Conservation (phyloP, 2,113 vertebrate species). For the Cololabis saira region DNA sequence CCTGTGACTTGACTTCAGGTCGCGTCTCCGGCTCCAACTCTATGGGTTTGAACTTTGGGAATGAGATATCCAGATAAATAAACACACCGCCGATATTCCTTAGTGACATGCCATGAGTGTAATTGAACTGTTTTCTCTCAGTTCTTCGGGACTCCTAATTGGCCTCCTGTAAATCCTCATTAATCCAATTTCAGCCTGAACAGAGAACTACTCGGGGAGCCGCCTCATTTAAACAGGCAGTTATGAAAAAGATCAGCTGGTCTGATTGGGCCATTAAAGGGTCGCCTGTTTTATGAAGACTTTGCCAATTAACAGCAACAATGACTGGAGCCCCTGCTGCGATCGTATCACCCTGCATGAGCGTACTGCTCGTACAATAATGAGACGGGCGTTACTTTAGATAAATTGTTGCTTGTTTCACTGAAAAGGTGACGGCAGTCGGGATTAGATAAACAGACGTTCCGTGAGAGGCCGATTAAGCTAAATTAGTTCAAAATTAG, state of each 20-base stretch:
- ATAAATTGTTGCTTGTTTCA: too few relatives aligned
- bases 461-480: too few relatives aligned
- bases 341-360: neutral
- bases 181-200: conserved; percentile 49
- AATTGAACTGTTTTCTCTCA: conserved; percentile 25
- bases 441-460: too few relatives aligned
- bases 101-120: conserved; percentile 10
- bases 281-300: conserved; percentile 28
- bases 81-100: too few relatives aligned
- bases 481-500: too few relatives aligned
- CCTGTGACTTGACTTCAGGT: too few relatives aligned
- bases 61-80: too few relatives aligned
- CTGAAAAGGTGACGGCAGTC: too few relatives aligned
- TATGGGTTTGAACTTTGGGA: too few relatives aligned
- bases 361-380: neutral
- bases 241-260: conserved; percentile 41
- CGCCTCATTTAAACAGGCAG: conserved; percentile 16
- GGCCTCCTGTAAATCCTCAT: conserved; percentile 38
- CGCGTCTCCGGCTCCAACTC: too few relatives aligned
- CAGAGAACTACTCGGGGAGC: conserved; percentile 8
- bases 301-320: conserved; percentile 24
- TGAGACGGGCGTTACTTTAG: too few relatives aligned
- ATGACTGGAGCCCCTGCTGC: neutral
- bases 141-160: conserved; percentile 37
- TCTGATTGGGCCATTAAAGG: conserved; percentile 47